Evolutionary conservation across 2,797 vertebrate genomes (phyloP), one percentile per base, ranked within the genome.

Genomic region (Tachyglossus aculeatus): DNA sequence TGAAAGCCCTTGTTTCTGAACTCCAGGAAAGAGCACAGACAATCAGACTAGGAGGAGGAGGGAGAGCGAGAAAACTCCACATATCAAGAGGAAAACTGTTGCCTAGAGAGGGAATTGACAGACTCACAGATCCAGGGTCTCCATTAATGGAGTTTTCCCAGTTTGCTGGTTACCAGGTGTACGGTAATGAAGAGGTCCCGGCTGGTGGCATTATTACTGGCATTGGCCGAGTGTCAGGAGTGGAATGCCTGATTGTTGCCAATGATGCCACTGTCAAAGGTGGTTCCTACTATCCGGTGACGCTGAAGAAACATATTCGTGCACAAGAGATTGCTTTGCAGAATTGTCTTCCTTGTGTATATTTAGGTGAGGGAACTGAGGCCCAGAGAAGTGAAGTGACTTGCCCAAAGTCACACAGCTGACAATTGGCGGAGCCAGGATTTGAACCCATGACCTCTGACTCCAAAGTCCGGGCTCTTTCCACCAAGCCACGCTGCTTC

Each of bases 181-280:
- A 99, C 60, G 95, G 93, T 47, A 94, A 95, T 44, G 98, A 99
- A 82, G 96, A 98, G 39, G 97, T 99, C 3, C 97, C 98, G 1
- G 96, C 96, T 2, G 98, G 95, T 34, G 97, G 98, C 27, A 95
- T 99, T 72, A 97, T 99, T 57, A 95, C 96, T 5, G 98, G 98
- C 64, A 95, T 99, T 66, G 98, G 97, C 6, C 91, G 97, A 29
- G 92, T 99, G 27, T 98, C 96, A 37, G 98, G 98, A 67, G 94
- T 96, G 31, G 98, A 99, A 66, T 99, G 98, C 88, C 86, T 99
- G 81, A 94, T 99, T 78, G 92, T 97, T 82, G 98, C 96, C 74
- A 99, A 99, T 53, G 98, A 99, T 86, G 97, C 98, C n/a, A 99
- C 98, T 19, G 96, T 99, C 74, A 99, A 99, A 93, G 98, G 97